Evolutionary conservation across 2,888 invertebrate genomes (phyloP).

Genomic region (Sminthurinus aureus): DNA sequence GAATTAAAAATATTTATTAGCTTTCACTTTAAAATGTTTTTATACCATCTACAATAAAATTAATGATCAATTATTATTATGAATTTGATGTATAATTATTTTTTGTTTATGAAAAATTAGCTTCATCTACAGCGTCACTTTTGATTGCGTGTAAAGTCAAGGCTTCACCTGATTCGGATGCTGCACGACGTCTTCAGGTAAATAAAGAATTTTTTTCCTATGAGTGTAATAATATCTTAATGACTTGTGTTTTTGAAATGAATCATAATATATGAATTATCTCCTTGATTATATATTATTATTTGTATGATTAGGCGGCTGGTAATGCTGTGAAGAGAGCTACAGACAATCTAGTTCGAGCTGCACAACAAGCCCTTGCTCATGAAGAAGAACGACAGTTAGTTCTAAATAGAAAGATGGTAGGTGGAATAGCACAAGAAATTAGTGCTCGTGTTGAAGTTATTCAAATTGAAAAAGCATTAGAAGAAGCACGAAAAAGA

Average conservation of each 20-base stretch:
- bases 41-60: too few species aligned
- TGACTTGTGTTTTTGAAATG: background rate
- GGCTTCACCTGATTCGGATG: constrained; percentile 94
- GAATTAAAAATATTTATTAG: too few species aligned
- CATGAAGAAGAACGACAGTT: constrained; percentile 91
- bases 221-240: background rate
- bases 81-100: too few species aligned
- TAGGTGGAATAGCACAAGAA: constrained; percentile 96
- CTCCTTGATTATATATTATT: background rate
- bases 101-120: constrained; percentile 64
- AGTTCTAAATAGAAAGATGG: constrained; percentile 90
- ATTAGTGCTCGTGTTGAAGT: constrained; percentile 88
- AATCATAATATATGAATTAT: background rate
- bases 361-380: constrained; percentile 91
- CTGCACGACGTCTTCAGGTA: constrained; percentile 82
- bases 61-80: too few species aligned
- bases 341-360: constrained; percentile 94
- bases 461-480: constrained; percentile 89
- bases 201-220: background rate
- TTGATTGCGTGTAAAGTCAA: constrained; percentile 99
- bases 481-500: constrained; percentile 89
- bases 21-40: too few species aligned
- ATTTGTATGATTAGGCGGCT: constrained; percentile 71
- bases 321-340: constrained; percentile 97
- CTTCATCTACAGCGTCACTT: constrained; percentile 95